Evolutionary conservation across 2,113 vertebrate species (phyloP), one percentile per base, ranked within the genome.

Genomic region (Leptobrachium leishanense): DNA sequence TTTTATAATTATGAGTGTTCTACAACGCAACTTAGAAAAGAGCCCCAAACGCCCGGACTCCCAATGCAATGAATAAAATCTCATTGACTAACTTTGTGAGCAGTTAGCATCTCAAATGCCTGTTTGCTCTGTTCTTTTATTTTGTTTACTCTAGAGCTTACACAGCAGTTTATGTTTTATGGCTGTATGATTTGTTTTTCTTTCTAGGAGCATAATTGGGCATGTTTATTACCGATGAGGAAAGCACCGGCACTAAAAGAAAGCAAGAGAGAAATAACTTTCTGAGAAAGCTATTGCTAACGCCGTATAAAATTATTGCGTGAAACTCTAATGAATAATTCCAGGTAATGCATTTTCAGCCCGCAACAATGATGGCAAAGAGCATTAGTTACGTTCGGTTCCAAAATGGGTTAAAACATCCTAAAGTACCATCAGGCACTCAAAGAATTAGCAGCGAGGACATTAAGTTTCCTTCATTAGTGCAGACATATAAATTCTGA

Each of bases 221-320:
- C 77, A 72, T 72, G 59, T 72, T 79, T 79, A 79, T 79, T 79
- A 72, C 77, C 68, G 72, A 57, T 31, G 68, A 79, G 62, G 71
- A 79, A 72, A 72, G 40, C 9, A 64, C 62, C 42, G 57, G 71
- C 50, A 66, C 40, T 66, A 72, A 72, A 31, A 39, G 69, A 79
- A 50, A 79, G 55, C 70, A 73, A 67, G 63, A 44, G 77, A 73
- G 50, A 68, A 74, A 73, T 73, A 74, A 73, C 77, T 65, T 66
- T 69, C 39, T 43, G 77, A 42, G 40, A 66, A 79, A 68, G 77
- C 65, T 79, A 79, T 55, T 63, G 66, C 68, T 79, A 67, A 72
- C 72, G 69, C 46, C 63, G 65, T 63, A 77, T 77, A 77, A 77
- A 77, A 68, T 69, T 66, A 77, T 63, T 70, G 76, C 15, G 59